A percentile compares a stretch with the other conserved stretches of the same genome.
phyloP scores from a whole-genome alignment of 2,113 vertebrate species.

The Poecilia latipinna region DNA sequence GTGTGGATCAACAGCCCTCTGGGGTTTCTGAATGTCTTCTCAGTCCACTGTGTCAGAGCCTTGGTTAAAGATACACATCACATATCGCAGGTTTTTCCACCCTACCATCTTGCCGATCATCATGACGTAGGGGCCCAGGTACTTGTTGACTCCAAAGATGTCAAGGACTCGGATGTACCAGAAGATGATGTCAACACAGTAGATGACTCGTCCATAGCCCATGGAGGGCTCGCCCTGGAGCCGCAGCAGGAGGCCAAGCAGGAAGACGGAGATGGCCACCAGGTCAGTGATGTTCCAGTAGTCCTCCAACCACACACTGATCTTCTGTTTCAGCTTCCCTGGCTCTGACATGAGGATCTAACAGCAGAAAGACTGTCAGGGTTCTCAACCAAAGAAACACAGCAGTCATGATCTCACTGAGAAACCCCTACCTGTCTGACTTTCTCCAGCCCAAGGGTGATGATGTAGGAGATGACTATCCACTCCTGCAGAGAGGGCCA shows the following conservation, averaged over 20 bases:
- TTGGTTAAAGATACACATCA: not conserved
- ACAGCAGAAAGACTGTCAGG: not conserved
- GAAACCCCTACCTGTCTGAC: conserved; percentile 87
- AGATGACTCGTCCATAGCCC: conserved; percentile 96
- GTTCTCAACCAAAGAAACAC: not conserved
- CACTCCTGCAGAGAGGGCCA: conserved; percentile 95
- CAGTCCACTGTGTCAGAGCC: not conserved
- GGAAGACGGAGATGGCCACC: conserved; percentile 90
- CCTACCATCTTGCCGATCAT: conserved; percentile 99
- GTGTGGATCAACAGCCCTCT: not conserved
- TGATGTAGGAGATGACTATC: conserved; percentile 95
- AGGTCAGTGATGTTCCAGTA: conserved; percentile 99
- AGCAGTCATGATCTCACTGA: not conserved
- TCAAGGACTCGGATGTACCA: conserved; percentile 99
- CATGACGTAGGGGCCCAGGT: conserved; percentile 98
- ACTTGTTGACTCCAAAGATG: conserved; percentile 99
- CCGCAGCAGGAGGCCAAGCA: conserved; percentile 89
- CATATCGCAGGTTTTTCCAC: not conserved
- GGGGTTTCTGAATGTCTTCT: not conserved
- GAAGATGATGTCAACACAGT: conserved; percentile 98
- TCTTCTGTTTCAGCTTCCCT: conserved; percentile 95
- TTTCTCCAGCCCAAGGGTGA: conserved; percentile 94
- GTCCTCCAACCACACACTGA: conserved; percentile 97
- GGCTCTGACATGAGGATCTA: conserved; percentile 99
- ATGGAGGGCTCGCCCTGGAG: conserved; percentile 94